Base-by-base conservation (phyloP, 2,113 vertebrate species). In the Xenopus laevis region DNA sequence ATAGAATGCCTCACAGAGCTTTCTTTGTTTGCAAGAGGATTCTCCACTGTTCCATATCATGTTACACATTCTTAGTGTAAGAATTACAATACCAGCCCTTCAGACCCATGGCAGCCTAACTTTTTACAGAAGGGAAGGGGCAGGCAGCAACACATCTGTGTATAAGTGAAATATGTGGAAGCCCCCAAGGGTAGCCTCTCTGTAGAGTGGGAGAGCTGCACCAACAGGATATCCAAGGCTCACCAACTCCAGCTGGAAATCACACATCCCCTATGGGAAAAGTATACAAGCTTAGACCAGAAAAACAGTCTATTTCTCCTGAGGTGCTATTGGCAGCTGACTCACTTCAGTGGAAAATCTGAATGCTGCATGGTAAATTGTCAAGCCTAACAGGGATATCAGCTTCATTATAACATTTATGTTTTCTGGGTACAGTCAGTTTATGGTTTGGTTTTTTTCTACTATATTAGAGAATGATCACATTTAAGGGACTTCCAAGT, bases 281-380 rank as follows among this genome's bases (percentile, higher is more conserved):
- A 3, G n/a, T 71, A 20, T 46, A 79, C 77, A 65, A 21, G 63
- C 15, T 61, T 33, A 18, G 45, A 63, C 71, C 65, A 71, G 63
- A n/a, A 40, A 67, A 17, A 10, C 20, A 16, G 27, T 30, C 15
- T 20, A 59, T 46, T 30, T 15, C 44, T 64, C 72, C 64, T 7
- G 12, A 33, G 72, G 72, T n/a, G n/a, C n/a, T n/a, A n/a, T n/a
- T n/a, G n/a, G n/a, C n/a, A 15, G 6, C 33, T 40, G 33, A 7
- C 33, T 7, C 33, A 40, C 8, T 40, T 6, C 33, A 40, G 33
- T 40, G 33, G 33, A 40, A 40, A 40, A 40, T 40, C 33, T 40
- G 33, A 40, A 40, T 40, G 9, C 53, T 55, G 53, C 16, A 55
- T 8, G n/a, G 1, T n/a, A n/a, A n/a, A 9, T 40, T 4, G 1